A percentile compares a stretch with the other conserved stretches of the same genome.
phyloP scores from a whole-genome alignment of 64 coral and sea anemone genomes.

The Trachythela sp. region DNA sequence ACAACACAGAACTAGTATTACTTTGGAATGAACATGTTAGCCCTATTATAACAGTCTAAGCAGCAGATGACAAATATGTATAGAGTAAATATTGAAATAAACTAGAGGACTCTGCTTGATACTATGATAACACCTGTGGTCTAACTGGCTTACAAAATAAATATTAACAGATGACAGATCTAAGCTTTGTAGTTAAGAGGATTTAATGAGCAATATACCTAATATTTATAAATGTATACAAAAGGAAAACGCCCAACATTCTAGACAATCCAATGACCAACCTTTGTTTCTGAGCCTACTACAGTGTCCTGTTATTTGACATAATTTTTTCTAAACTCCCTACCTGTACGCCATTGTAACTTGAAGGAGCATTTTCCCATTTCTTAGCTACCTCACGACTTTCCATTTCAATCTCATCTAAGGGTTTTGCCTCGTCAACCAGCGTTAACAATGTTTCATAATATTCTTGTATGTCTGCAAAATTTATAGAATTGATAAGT shows the following conservation, averaged over 20 bases:
- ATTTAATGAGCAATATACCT: neutral
- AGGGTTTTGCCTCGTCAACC: constrained; percentile 58
- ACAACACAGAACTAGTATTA: neutral
- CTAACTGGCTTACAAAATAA: neutral
- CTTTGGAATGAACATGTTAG: neutral
- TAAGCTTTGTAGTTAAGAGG: neutral
- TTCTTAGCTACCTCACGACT: constrained; percentile 53
- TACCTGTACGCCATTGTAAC: neutral
- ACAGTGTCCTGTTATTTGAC: neutral
- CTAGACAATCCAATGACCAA: neutral
- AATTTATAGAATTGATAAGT: constrained; percentile 15
- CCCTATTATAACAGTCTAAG: neutral
- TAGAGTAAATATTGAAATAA: neutral
- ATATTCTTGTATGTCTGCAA: constrained; percentile 70
- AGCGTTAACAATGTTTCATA: constrained; percentile 63
- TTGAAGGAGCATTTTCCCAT: constrained; percentile 50
- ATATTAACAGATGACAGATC: neutral
- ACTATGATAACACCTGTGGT: neutral
- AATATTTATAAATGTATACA: neutral
- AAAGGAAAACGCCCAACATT: constrained; percentile 18
- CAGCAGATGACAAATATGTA: neutral
- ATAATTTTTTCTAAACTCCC: neutral
- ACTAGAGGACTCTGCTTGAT: neutral
- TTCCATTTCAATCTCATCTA: constrained; percentile 59
- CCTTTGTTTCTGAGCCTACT: neutral